phyloP scores from a whole-genome alignment of 2,113 vertebrate species.

The Girardinichthys multiradiatus region DNA sequence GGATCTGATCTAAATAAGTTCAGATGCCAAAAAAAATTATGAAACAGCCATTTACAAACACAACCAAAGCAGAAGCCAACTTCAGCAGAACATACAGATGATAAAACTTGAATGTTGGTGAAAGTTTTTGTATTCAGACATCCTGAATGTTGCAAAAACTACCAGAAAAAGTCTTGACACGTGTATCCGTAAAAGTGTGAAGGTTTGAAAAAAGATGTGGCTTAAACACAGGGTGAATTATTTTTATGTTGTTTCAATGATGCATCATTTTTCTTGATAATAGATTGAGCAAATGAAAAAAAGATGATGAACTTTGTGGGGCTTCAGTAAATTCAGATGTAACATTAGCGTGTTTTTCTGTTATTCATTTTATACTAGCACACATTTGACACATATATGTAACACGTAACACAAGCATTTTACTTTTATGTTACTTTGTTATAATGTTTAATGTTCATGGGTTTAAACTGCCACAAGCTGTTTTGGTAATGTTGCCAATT shows the following conservation, averaged over 20 bases:
- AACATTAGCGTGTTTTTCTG: neutral
- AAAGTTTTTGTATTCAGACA: neutral
- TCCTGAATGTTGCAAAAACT: neutral
- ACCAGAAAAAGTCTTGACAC: no score
- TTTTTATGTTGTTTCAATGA: neutral
- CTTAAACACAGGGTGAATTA: neutral
- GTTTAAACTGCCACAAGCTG: neutral
- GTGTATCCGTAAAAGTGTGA: no score
- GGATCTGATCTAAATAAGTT: neutral
- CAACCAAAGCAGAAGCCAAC: neutral
- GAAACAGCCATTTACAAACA: neutral
- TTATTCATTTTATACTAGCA: neutral
- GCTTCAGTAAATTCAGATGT: neutral
- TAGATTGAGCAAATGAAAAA: neutral
- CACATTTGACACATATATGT: conserved; percentile 15
- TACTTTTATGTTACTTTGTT: conserved; percentile 24
- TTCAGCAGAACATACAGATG: neutral
- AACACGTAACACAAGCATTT: conserved; percentile 41
- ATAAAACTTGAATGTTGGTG: neutral
- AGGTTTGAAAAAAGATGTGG: no score
- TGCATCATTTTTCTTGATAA: neutral
- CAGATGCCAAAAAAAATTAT: neutral
- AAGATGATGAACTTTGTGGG: conserved; percentile 16
- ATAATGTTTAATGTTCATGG: conserved; percentile 12
- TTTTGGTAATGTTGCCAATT: conserved; percentile 22